Evolutionary conservation across 64 coral and sea anemone species (phyloP), one percentile per base, ranked within the genome.

Genomic region (Anthopleura sola): DNA sequence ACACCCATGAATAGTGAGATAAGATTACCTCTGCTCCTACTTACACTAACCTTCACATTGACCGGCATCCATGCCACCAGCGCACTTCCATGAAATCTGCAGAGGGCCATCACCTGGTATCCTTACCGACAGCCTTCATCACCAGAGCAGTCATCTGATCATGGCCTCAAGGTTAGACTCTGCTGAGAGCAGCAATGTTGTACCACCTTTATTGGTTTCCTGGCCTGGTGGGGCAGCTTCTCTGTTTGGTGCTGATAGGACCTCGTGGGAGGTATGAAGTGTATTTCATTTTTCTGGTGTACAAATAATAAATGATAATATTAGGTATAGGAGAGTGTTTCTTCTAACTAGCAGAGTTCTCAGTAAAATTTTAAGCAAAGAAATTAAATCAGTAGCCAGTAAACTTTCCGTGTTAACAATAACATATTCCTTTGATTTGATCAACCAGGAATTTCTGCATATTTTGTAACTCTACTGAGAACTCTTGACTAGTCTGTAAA

Each of bases 241-340:
- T 69, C 64, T 69, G 18, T 31, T 32, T 33, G 64, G 64, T 69
- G 64, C 64, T 69, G 6, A 28, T 18, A 28, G 64, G 64, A 33
- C 28, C 64, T 69, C 64, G 64, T 69, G 64, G 26, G 64, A 69
- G 64, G 9, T 69, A 31, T 33, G 1, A 18, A 69, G 64, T 69
- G 64, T 69, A 69, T 69, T 69, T 69, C 64, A 69, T 69, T 69
- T 69, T 69, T 69, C 64, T 69, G 64, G n/a, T 69, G 11, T 69
- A 69, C 20, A n/a, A n/a, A 69, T 69, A 69, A 69, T 33, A 6
- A 33, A 69, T 69, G 14, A 33, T 69, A 14, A 33, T 33, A 69
- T 69, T n/a, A 69, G 64, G 14, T 69, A 69, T 28, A 69, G 64
- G 64, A 69, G 64, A 69, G 64, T 69, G 64, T 69, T 69, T 69